Evolutionary conservation across 1,140 invertebrate genomes (phyloP).

Genomic region (Camponotus pennsylvanicus): DNA sequence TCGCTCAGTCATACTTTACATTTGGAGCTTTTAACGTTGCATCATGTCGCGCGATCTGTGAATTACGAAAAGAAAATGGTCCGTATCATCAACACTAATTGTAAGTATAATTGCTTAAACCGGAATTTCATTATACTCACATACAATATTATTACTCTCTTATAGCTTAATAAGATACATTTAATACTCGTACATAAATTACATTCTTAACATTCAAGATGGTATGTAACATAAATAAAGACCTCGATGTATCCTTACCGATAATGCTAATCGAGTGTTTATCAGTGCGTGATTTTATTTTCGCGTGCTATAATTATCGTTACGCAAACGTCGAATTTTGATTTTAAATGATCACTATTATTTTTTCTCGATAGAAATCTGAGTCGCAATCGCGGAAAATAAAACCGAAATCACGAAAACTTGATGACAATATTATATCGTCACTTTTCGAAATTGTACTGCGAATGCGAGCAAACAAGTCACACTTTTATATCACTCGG

Average conservation of each 20-base stretch:
- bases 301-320: not conserved
- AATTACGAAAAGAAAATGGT: not conserved
- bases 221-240: not conserved
- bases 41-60: conserved; percentile 13
- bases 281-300: not conserved
- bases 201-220: not conserved
- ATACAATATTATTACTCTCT: not conserved
- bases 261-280: not conserved
- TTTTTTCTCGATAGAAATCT: not conserved
- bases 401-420: not conserved
- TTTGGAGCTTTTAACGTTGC: conserved; percentile 15
- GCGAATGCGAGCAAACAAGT: conserved; percentile 10
- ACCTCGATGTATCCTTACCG: not conserved
- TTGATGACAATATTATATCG: conserved; percentile 24
- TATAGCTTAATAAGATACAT: not conserved
- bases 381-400: not conserved
- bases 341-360: not conserved
- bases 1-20: not conserved
- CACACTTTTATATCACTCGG: conserved; percentile 62
- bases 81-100: not conserved
- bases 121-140: too few species aligned
- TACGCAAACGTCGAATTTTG: not conserved
- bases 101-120: not conserved
- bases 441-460: conserved; percentile 38
- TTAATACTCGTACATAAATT: not conserved